phyloP scores from a whole-genome alignment of 2,797 vertebrate species.

The Rhodeus uyekii region DNA sequence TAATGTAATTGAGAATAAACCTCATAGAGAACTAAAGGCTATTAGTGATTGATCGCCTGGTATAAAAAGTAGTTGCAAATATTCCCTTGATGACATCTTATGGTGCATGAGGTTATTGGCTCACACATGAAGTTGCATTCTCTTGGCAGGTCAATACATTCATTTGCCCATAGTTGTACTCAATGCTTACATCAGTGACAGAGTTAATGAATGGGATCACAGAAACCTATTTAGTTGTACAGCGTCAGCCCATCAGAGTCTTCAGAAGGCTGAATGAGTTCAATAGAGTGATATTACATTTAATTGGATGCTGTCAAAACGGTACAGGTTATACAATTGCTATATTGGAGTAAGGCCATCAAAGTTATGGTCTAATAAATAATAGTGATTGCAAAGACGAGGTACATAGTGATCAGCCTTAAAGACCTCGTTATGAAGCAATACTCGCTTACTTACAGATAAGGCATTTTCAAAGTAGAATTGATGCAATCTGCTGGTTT shows the following conservation, averaged over 20 bases:
- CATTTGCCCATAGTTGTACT: constrained; percentile 8
- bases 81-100: constrained; percentile 48
- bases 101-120: neutral
- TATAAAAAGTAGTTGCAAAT: constrained; percentile 35
- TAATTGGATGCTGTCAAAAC: constrained; percentile 34
- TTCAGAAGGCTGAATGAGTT: constrained; percentile 15
- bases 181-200: constrained; percentile 5
- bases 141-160: constrained; percentile 33
- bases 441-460: neutral
- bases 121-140: neutral
- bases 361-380: constrained; percentile 1
- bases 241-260: neutral
- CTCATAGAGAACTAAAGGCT: constrained; percentile 22
- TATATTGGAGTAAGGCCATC: constrained; percentile 18
- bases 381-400: constrained; percentile 1
- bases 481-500: neutral
- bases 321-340: constrained; percentile 26
- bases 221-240: constrained; percentile 11
- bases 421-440: constrained; percentile 9
- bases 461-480: neutral
- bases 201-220: constrained; percentile 4
- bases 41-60: constrained; percentile 25
- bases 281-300: constrained; percentile 12
- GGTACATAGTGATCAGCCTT: constrained; percentile 9
- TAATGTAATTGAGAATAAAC: constrained; percentile 39